Evolutionary conservation across 2,797 vertebrate genomes (phyloP).

Genomic region (Pogoniulus pusillus): DNA sequence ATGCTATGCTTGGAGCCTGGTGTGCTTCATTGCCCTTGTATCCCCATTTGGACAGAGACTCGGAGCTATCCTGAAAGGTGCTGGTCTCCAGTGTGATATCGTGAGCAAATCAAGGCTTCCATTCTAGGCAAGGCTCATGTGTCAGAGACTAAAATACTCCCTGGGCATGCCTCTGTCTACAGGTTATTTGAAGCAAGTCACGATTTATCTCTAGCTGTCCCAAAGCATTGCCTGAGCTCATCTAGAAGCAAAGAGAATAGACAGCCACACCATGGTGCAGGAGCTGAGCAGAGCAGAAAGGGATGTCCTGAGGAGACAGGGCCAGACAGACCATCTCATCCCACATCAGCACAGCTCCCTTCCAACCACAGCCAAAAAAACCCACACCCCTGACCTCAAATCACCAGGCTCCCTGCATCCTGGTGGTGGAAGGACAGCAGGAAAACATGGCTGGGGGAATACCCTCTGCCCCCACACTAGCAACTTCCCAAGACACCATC

Average conservation of each 20-base stretch:
- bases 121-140: conserved; percentile 9
- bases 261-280: rapidly evolving
- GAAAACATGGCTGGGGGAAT: neutral
- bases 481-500: neutral
- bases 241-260: neutral
- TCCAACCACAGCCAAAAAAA: neutral
- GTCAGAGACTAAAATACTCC: conserved; percentile 42
- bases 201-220: neutral
- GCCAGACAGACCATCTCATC: neutral
- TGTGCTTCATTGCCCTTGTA: neutral
- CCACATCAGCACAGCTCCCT: neutral
- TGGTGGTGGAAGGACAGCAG: neutral
- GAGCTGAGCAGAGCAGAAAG: neutral
- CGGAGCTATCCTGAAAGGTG: conserved; percentile 4
- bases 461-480: neutral
- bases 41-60: neutral
- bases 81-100: neutral
- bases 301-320: neutral
- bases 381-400: neutral
- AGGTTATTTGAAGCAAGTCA: conserved; percentile 29
- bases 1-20: neutral
- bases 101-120: neutral
- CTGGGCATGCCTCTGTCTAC: neutral
- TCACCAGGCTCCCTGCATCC: neutral
- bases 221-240: conserved; percentile 25